Conservation (phyloP, 2,113 vertebrate species). For the Ascaphus truei region DNA sequence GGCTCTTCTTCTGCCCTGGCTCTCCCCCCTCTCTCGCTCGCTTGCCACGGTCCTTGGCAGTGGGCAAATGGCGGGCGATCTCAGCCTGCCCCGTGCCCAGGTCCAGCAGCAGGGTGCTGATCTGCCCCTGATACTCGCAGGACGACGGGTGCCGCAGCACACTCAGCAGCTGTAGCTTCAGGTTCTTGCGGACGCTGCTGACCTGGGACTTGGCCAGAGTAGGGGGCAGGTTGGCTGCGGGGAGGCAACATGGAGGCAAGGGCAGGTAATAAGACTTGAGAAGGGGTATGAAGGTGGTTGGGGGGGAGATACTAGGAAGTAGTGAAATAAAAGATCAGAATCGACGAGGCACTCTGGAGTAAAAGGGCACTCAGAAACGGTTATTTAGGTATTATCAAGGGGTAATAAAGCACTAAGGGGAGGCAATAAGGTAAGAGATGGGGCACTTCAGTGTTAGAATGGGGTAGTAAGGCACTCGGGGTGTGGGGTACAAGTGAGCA, state of each 20-base stretch:
- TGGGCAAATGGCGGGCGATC: conserved; percentile 78
- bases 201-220: conserved; percentile 94
- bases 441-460: no score
- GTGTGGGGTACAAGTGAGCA: no score
- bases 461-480: no score
- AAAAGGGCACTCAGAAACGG: no score
- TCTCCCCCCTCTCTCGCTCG: conserved; percentile 76
- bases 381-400: no score
- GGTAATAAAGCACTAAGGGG: no score
- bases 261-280: no score
- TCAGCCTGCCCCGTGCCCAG: conserved; percentile 85
- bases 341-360: no score
- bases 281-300: no score
- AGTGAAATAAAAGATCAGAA: no score
- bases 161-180: conserved; percentile 83
- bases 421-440: no score
- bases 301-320: no score
- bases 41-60: conserved; percentile 65
- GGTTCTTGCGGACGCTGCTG: conserved; percentile 92
- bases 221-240: conserved; percentile 82
- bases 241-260: neutral
- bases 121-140: conserved; percentile 85
- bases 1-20: conserved; percentile 80
- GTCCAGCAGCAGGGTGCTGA: conserved; percentile 87
- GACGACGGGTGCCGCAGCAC: conserved; percentile 85